These are phyloP conservation scores for Corythornis cristatus DNA, from an alignment of 2,113 vertebrate species.

Conservation along the genomic window DNA sequence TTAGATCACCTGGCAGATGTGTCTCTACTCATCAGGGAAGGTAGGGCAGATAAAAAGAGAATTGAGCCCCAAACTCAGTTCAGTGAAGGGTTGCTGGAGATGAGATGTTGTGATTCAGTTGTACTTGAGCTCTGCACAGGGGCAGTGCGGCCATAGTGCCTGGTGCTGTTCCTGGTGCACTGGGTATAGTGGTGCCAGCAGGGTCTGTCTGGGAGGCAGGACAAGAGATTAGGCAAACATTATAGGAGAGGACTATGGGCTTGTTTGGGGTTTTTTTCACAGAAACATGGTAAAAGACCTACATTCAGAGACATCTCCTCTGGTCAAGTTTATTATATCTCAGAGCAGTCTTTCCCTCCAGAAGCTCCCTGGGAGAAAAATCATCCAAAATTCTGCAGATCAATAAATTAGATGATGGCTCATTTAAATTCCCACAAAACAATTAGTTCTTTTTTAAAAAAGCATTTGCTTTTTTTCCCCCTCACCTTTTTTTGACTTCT, in stretches of 20 bases:
- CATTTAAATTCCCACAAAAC: neutral
- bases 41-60: neutral
- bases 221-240: neutral
- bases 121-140: neutral
- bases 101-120: neutral
- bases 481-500: neutral
- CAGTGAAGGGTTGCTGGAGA: neutral
- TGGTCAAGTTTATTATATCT: neutral
- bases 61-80: neutral
- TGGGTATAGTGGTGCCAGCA: neutral
- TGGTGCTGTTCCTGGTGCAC: neutral
- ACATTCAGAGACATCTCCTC: neutral
- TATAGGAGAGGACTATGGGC: neutral
- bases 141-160: accelerated
- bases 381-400: neutral
- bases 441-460: neutral
- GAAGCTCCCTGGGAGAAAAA: neutral
- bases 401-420: neutral
- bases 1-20: neutral
- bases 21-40: neutral
- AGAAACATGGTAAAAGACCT: neutral
- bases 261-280: neutral
- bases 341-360: neutral
- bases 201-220: neutral
- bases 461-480: neutral